Conservation (phyloP, 30 jellyfish, hydroid and myxozoan species). For the Cassiopea andromeda region DNA sequence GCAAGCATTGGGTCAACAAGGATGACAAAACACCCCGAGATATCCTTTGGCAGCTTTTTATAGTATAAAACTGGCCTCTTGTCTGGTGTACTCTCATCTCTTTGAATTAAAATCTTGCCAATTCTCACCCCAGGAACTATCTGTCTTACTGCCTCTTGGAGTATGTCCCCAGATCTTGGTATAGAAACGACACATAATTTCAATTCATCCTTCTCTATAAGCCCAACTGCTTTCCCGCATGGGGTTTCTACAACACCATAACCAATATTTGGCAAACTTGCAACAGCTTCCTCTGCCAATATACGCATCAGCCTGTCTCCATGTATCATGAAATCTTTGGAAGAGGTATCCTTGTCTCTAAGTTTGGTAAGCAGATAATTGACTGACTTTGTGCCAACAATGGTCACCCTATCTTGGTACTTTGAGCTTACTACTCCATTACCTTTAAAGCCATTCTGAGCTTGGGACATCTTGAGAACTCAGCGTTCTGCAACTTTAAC, state of each 20-base stretch:
- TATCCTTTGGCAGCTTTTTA: conserved; percentile 85
- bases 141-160: conserved; percentile 94
- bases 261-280: conserved; percentile 75
- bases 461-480: conserved; percentile 7
- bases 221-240: conserved; percentile 81
- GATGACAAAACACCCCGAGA: conserved; percentile 80
- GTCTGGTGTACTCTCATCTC: conserved; percentile 84
- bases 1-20: conserved; percentile 97
- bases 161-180: conserved; percentile 91
- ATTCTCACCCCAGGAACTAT: conserved; percentile 86
- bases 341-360: conserved; percentile 75
- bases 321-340: conserved; percentile 80
- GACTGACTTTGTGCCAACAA: conserved; percentile 77
- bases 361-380: conserved; percentile 72
- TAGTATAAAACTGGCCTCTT: conserved; percentile 80
- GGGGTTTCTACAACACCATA: conserved; percentile 85
- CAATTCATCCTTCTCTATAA: conserved; percentile 47
- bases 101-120: conserved; percentile 86
- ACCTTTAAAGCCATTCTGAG: conserved; percentile 10
- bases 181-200: conserved; percentile 86
- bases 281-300: conserved; percentile 93
- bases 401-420: conserved; percentile 57
- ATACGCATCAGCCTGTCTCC: conserved; percentile 95
- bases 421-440: conserved; percentile 8
- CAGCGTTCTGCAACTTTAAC: neutral